phyloP scores from a whole-genome alignment of 2,797 vertebrate species.

The Malacoctenus gilli region DNA sequence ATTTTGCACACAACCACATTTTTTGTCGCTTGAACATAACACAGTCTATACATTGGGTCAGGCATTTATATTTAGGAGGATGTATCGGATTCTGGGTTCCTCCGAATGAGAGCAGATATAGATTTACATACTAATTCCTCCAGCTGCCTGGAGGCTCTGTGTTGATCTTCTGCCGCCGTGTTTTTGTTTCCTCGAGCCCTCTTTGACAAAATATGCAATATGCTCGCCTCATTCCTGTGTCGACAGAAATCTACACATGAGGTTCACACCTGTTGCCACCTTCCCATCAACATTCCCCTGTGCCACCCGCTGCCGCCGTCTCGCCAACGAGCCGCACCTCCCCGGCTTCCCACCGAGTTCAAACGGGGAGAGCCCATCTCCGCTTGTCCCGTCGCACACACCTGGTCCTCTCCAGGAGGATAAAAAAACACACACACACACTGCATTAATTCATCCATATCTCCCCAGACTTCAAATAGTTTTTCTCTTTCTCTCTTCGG shows the following conservation, averaged over 20 bases:
- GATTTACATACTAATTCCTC: conserved; percentile 54
- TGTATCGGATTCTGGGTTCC: conserved; percentile 8
- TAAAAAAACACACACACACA: conserved; percentile 43
- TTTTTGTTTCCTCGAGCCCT: conserved; percentile 12
- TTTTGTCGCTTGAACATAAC: neutral
- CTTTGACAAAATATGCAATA: conserved; percentile 42
- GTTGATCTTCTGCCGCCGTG: conserved; percentile 45
- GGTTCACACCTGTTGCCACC: conserved; percentile 40
- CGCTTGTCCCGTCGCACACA: conserved; percentile 22
- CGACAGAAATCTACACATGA: conserved; percentile 17
- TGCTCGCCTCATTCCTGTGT: conserved; percentile 25
- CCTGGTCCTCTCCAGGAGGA: conserved; percentile 31
- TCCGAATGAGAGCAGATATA: conserved; percentile 27
- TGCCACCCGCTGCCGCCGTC: neutral
- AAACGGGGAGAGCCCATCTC: conserved; percentile 45
- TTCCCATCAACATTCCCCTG: conserved; percentile 20
- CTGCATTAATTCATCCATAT: conserved; percentile 65
- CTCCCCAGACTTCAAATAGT: conserved; percentile 60
- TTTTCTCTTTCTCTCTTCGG: conserved; percentile 50
- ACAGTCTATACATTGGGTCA: neutral
- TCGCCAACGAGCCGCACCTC: conserved; percentile 13
- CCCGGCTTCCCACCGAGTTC: conserved; percentile 46
- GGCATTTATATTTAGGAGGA: conserved; percentile 33
- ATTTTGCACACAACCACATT: neutral
- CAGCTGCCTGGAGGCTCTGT: conserved; percentile 37